Conservation (phyloP, 2,888 invertebrate species). For the Harmothoe impar region DNA sequence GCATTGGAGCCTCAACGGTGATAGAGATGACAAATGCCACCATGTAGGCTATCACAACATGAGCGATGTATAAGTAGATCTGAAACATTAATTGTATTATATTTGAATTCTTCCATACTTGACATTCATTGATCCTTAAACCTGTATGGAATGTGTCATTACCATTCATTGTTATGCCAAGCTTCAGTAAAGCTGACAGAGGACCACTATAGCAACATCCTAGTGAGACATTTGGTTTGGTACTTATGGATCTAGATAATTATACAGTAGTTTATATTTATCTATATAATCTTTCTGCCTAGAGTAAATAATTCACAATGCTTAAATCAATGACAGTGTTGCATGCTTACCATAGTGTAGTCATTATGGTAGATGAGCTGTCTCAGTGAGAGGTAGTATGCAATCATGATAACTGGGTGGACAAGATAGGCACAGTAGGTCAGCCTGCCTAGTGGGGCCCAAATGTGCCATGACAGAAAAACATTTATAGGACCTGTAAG, state of each 20-base stretch:
- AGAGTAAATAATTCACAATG: no score
- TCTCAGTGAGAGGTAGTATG: constrained; percentile 64
- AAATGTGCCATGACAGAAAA: constrained; percentile 71
- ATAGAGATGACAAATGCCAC: constrained; percentile 44
- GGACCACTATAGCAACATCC: no score
- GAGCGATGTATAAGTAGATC: constrained; percentile 41
- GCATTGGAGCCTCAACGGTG: constrained; percentile 52
- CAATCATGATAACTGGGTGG: constrained; percentile 70
- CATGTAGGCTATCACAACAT: constrained; percentile 49
- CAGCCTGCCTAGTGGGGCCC: constrained; percentile 70
- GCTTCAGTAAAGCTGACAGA: no score
- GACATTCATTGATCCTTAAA: no score
- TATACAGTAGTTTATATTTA: no score
- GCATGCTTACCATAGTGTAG: constrained; percentile 68
- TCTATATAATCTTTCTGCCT: no score
- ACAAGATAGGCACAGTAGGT: constrained; percentile 72
- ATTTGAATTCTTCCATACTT: no score
- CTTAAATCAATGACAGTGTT: no score
- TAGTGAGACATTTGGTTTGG: no score
- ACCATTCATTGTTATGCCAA: no score
- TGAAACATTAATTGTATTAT: not conserved
- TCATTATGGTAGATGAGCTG: constrained; percentile 67
- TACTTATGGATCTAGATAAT: no score
- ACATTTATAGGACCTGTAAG: constrained; percentile 70
- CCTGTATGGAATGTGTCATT: no score